phyloP scores from a whole-genome alignment of 2,113 vertebrate genomes.

The Eublepharis macularius region DNA sequence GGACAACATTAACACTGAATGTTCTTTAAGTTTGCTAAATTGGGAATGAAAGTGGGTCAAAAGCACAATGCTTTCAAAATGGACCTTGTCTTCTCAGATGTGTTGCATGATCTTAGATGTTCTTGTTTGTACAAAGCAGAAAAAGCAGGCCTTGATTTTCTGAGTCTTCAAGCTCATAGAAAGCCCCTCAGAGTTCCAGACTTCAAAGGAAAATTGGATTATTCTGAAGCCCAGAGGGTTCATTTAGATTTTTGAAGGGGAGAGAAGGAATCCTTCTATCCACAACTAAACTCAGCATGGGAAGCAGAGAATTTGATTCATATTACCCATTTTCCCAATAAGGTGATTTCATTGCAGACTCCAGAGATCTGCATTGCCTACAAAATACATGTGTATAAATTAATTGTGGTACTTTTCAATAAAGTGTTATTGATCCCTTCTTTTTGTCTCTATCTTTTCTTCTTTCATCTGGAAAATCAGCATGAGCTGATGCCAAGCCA shows the following conservation, averaged over 20 bases:
- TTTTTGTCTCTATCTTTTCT: not conserved
- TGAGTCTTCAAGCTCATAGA: conserved; percentile 7
- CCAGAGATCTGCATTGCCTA: not conserved
- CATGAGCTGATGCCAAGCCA: conserved; percentile 13
- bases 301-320: conserved; percentile 1
- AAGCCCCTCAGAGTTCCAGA: not conserved
- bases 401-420: conserved; percentile 32
- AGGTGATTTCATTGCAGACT: conserved; percentile 23
- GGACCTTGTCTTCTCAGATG: conserved; percentile 42
- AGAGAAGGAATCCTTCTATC: conserved; percentile 29
- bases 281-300: not conserved
- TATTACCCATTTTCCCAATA: conserved; percentile 14
- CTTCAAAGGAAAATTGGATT: conserved; percentile 42
- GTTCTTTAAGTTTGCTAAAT: conserved; percentile 17
- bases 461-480: conserved; percentile 15
- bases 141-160: not conserved
- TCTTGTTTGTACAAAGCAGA: conserved; percentile 14
- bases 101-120: conserved; percentile 16
- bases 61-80: conserved; percentile 42
- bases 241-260: conserved; percentile 36
- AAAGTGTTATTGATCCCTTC: not conserved
- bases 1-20: conserved; percentile 53
- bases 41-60: conserved; percentile 47
- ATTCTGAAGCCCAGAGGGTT: conserved; percentile 26
- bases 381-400: conserved; percentile 39